Base-by-base conservation (phyloP, 2,888 invertebrate species). In the Tanytarsus gracilentus region DNA sequence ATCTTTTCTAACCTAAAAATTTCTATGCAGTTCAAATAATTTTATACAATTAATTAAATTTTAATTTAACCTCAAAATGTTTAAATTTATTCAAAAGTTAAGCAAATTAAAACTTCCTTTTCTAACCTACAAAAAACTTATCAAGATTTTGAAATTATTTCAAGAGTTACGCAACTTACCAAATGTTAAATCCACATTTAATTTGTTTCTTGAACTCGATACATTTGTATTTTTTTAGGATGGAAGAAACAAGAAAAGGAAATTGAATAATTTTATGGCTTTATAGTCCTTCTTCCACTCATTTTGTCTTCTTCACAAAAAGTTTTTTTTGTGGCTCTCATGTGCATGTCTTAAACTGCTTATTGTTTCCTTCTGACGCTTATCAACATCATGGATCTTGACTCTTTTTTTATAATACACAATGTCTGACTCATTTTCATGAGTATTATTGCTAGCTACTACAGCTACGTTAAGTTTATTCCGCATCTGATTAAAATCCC, bases 401-500 rank as follows among this genome's bases (percentile, higher is more conserved):
- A 44, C 16, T 44, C 44, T 18, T 44, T 44, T 18, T 23, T 23
- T 18, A n/a, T n/a, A n/a, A n/a, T n/a, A 23, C 23, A 11, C 11
- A 44, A 8, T 21, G 11, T 11, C 6, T 33, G 11, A 5, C 33
- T 33, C 33, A 11, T 23, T 44, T 44, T 11, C 44, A 23, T 44
- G 23, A 18, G 21, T 44, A 23, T 23, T 44, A 40, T 9, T 44
- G 16, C 21, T 18, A 11, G 11, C 4, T 9, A 21, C 23, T 44
- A 23, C 23, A 44, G 18, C 21, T 44, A n/a, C 23, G 6, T 18
- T 18, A 18, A 18, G 44, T 58, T 18, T 44, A 14, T 58, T 44
- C 48, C 48, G 48, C 58, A 56, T 56, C 55, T 58, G 58, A 58
- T 58, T 58, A 58, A 58, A 48, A 23, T 30, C 40, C 58, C 58